Base-by-base conservation (phyloP, 2,113 vertebrate species). In the Sterna hirundo region DNA sequence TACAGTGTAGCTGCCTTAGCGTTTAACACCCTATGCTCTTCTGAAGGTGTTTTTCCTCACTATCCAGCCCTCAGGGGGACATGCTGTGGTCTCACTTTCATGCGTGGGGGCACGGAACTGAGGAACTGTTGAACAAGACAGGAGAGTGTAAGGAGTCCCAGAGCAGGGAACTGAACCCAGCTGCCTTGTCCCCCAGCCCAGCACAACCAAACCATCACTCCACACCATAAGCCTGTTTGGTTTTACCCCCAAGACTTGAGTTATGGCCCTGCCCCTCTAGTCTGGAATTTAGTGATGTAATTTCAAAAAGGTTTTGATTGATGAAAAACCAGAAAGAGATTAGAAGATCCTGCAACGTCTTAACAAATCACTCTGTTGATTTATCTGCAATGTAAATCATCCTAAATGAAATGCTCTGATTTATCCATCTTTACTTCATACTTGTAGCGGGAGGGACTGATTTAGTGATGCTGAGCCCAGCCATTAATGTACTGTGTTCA, bases 351-450 rank as follows among this genome's bases (percentile, higher is more conserved):
- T 89, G 42, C 58, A 88, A 15, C 9, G 8, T 74, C 42, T 74
- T 78, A 84, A 88, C 81, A 94, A 90, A 94, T 94, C 61, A 66
- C n/a, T 75, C 57, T 27, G 32, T 70, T 94, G 86, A 93, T 94
- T 93, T 95, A 89, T 90, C 30, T 90, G 60, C 62, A 29, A 23
- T 74, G 66, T 85, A 94, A 96, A 94, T 95, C 46, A 69, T 54
- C 42, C 65, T 64, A 64, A 90, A 85, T 66, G 55, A 93, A 96
- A 89, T 68, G 66, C 34, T 85, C 55, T 94, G 92, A 83, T 95
- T 95, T 83, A 94, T 93, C 70, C 74, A 54, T 68, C 70, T 93
- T 90, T 86, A 74, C 88, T 76, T 92, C 78, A 84, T 86, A 15
- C 49, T 89, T 69, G 64, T 42, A 89, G 68, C 44, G 54, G 55